phyloP scores from a whole-genome alignment of 2,113 vertebrate species.

The Cranoglanis bouderius region DNA sequence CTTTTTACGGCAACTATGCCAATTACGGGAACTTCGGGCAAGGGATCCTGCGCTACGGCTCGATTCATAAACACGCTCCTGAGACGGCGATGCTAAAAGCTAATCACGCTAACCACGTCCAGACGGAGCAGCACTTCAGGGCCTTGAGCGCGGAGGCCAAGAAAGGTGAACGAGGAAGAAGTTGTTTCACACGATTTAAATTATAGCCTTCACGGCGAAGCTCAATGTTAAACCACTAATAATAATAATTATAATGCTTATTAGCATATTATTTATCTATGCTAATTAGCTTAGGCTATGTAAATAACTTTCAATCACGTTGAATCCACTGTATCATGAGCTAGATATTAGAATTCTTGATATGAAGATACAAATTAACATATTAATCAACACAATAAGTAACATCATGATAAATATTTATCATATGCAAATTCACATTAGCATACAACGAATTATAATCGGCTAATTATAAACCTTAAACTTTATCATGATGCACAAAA shows the following conservation, averaged over 20 bases:
- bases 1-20: constrained; percentile 97
- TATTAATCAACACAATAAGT: not conserved
- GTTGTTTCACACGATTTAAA: not conserved
- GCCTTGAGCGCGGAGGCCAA: constrained; percentile 84
- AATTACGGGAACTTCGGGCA: constrained; percentile 98
- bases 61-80: constrained; percentile 59
- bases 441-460: not conserved
- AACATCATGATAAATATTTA: not conserved
- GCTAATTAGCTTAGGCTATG: not conserved
- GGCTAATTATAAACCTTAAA: not conserved
- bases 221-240: not conserved
- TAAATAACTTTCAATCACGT: not conserved
- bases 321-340: not conserved
- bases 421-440: not conserved
- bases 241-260: not conserved
- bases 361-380: not conserved
- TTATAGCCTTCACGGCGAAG: not conserved
- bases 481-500: not conserved
- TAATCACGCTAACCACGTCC: constrained; percentile 77
- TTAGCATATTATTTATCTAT: not conserved
- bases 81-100: constrained; percentile 76
- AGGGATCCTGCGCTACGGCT: constrained; percentile 91
- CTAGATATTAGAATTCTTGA: not conserved
- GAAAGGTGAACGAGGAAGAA: constrained; percentile 81
- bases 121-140: constrained; percentile 88